These are phyloP conservation scores for Fistularia commersonii DNA, from an alignment of 2,797 vertebrate genomes.

Conservation along the genomic window DNA sequence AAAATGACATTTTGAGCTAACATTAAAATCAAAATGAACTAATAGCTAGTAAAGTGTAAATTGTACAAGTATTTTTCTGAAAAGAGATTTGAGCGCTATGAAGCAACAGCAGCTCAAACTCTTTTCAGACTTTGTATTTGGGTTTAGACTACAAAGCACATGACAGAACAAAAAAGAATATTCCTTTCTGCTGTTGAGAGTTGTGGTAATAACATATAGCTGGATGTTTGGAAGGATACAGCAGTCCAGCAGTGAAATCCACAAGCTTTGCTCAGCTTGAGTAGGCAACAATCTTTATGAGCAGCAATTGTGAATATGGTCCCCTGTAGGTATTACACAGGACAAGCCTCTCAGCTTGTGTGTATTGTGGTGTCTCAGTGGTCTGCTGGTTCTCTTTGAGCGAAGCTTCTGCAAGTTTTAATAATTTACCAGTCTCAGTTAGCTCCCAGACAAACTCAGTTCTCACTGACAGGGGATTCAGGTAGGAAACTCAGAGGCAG, in stretches of 20 bases:
- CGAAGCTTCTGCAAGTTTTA: slow-evolving; percentile 63
- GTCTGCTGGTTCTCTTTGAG: slow-evolving; percentile 54
- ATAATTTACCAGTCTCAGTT: slow-evolving; percentile 68
- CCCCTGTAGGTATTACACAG: slow-evolving; percentile 45
- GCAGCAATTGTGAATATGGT: slow-evolving; percentile 38
- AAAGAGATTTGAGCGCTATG: slow-evolving; percentile 15
- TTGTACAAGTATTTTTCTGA: slow-evolving; percentile 27
- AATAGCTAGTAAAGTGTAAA: not conserved
- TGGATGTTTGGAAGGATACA: slow-evolving; percentile 31
- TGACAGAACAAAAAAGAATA: slow-evolving; percentile 13
- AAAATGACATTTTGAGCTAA: no score
- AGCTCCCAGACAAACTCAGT: slow-evolving; percentile 63
- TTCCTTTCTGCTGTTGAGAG: slow-evolving; percentile 16
- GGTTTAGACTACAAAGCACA: slow-evolving; percentile 14
- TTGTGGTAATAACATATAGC: slow-evolving; percentile 33
- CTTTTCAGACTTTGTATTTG: not conserved
- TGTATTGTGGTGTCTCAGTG: slow-evolving; percentile 38
- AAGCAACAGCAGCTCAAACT: not conserved
- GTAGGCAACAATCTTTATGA: slow-evolving; percentile 53
- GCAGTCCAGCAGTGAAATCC: slow-evolving; percentile 46
- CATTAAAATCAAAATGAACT: no score
- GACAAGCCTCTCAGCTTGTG: slow-evolving; percentile 31
- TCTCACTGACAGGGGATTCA: slow-evolving; percentile 55
- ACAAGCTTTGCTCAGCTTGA: slow-evolving; percentile 57
- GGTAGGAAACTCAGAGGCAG: slow-evolving; percentile 44